These are phyloP conservation scores for Oryzias javanicus DNA, from an alignment of 2,113 vertebrate genomes.

Conservation along the genomic window DNA sequence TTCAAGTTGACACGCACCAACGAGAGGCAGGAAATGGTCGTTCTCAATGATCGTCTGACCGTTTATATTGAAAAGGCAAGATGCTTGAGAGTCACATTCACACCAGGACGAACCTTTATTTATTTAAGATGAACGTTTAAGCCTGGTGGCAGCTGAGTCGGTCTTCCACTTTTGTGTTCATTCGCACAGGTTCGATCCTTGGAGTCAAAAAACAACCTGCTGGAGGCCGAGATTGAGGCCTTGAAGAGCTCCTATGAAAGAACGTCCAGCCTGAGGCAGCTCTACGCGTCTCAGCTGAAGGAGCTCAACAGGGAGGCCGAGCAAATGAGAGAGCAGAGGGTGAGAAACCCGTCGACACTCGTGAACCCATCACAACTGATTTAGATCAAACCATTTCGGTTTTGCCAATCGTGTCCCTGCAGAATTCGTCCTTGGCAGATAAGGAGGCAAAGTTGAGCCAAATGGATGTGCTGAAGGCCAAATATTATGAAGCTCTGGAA, in stretches of 20 bases:
- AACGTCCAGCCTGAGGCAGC: constrained; percentile 63
- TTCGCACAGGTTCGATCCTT: constrained; percentile 69
- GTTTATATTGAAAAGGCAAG: constrained; percentile 74
- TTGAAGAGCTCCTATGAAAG: constrained; percentile 53
- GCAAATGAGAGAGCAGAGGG: constrained; percentile 69
- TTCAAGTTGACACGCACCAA: constrained; percentile 68
- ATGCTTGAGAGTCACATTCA: not conserved
- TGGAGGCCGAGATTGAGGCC: constrained; percentile 68
- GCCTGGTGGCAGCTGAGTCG: not conserved
- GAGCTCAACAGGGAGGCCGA: constrained; percentile 69
- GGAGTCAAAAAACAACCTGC: constrained; percentile 66
- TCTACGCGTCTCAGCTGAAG: constrained; percentile 72
- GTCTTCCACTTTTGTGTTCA: not conserved
- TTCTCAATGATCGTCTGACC: constrained; percentile 78
- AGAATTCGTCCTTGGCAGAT: constrained; percentile 73
- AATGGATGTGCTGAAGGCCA: constrained; percentile 68
- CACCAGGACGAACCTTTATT: too few species aligned
- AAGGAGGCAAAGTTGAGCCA: constrained; percentile 67
- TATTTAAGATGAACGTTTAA: too few species aligned
- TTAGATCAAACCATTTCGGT: not conserved
- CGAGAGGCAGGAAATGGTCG: constrained; percentile 73
- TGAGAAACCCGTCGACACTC: constrained; percentile 26
- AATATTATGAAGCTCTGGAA: constrained; percentile 69
- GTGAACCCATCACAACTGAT: not conserved
- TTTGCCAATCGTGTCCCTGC: constrained; percentile 11